A percentile compares a stretch with the other conserved stretches of the same genome.
Evolutionary conservation across 2,797 vertebrate genomes (phyloP).

Genomic region (Lindbergichthys nudifrons): DNA sequence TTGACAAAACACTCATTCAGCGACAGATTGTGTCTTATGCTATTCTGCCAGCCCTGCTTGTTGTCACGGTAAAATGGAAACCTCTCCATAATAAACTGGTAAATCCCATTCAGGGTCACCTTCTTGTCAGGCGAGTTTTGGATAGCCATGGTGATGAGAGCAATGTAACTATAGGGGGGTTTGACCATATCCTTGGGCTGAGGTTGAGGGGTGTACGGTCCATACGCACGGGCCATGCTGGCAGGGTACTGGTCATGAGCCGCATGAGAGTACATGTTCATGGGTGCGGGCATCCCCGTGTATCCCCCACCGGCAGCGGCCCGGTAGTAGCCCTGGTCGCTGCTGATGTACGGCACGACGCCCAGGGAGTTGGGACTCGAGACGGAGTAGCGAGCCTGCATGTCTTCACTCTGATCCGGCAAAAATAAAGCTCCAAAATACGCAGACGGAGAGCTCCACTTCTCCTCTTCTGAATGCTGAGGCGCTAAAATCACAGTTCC

Average conservation of each 20-base stretch:
- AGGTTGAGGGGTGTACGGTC: constrained; percentile 91
- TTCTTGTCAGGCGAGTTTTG: constrained; percentile 96
- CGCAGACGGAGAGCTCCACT: constrained; percentile 70
- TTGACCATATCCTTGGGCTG: constrained; percentile 98
- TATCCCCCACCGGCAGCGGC: constrained; percentile 93
- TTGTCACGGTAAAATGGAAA: constrained; percentile 96
- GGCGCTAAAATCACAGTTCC: constrained; percentile 63
- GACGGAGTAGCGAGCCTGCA: constrained; percentile 98
- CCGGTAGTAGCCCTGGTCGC: constrained; percentile 96
- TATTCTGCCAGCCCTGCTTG: constrained; percentile 95
- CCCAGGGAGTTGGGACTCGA: constrained; percentile 97
- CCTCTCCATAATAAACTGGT: constrained; percentile 97
- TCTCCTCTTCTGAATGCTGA: constrained; percentile 51
- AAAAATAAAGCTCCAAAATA: constrained; percentile 66
- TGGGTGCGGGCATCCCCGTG: constrained; percentile 95
- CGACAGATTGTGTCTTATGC: constrained; percentile 93
- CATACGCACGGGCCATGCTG: constrained; percentile 92
- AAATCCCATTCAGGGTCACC: constrained; percentile 97
- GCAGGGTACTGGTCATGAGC: constrained; percentile 89
- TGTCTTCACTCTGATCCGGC: constrained; percentile 79
- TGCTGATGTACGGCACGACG: constrained; percentile 96
- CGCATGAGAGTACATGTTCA: constrained; percentile 97
- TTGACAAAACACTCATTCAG: constrained; percentile 96
- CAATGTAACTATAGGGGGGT: constrained; percentile 94
- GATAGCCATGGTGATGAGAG: constrained; percentile 96